Evolutionary conservation across 2,797 vertebrate species (phyloP), one percentile per base, ranked within the genome.

Genomic region (Cirrhinus mrigala): DNA sequence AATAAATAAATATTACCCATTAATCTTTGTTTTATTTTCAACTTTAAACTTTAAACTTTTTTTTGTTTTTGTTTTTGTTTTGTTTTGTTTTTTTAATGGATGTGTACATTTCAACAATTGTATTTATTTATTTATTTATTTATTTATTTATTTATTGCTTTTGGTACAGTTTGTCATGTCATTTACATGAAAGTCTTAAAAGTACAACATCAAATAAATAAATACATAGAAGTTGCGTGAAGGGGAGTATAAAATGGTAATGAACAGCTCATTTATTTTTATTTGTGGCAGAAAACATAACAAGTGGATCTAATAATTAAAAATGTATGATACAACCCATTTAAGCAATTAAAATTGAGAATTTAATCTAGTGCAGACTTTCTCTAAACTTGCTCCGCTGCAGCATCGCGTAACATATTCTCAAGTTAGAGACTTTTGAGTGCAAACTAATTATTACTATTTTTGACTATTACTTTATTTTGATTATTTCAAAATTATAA

Each of bases 401-500:
- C 75, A 60, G 37, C 33, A 56, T 76, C 1, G 50, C 22, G 29
- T 22, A 37, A 37, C 20, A 75, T 50, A 11, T 37, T 40, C 12
- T 33, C 18, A 37, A 54, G 29, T 81, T 60, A 20, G 69, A 60
- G 69, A 62, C n/a, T 73, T 82, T 29, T 15, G 11, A 82, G 12
- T 22, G 79, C 5, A 64, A 79, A 66, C n/a, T 22, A 64, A 79
- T 79, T 48, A 20, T 64, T 66, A 50, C 50, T 68, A 14, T 48
- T 80, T 48, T 20, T 3, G 18, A 52, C 27, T 80, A 66, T 66
- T 80, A 44, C 52, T 48, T 76, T 76, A 64, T 76, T 76, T 83
- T 44, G 85, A 91, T 90, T 93, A 90, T 93, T 92, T 92, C 92
- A 82, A 86, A 91, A 91, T 24, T 46, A 15, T 24, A 54, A 60